These are phyloP conservation scores for Sebastolobus altivelis DNA, from an alignment of 2,797 vertebrate species.

Conservation along the genomic window DNA sequence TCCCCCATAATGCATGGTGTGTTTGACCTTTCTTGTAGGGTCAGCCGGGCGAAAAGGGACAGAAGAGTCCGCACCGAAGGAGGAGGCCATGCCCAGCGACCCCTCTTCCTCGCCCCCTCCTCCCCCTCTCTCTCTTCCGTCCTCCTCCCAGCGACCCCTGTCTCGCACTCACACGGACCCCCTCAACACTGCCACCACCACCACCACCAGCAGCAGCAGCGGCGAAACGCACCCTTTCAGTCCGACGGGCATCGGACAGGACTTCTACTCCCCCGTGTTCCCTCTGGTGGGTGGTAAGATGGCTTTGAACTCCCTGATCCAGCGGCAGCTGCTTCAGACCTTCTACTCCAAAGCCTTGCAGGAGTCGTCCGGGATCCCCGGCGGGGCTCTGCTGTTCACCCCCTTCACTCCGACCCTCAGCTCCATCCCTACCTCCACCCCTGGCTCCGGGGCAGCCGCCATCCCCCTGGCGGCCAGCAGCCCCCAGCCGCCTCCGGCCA, in stretches of 20 bases:
- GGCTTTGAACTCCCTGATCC: constrained; percentile 98
- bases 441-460: constrained; percentile 84
- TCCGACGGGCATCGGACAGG: constrained; percentile 96
- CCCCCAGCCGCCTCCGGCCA: constrained; percentile 85
- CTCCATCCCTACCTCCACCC: constrained; percentile 94
- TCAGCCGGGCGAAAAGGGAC: constrained; percentile 99
- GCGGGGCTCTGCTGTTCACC: constrained; percentile 95
- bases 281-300: constrained; percentile 96
- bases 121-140: constrained; percentile 79
- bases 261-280: constrained; percentile 96
- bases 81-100: constrained; percentile 90
- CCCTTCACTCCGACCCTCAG: constrained; percentile 94
- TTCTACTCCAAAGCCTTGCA: constrained; percentile 99
- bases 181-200: constrained; percentile 92
- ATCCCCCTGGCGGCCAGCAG: constrained; percentile 88
- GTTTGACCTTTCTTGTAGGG: constrained; percentile 99
- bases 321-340: constrained; percentile 97
- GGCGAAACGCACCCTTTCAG: constrained; percentile 96
- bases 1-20: constrained; percentile 99
- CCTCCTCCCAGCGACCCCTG: constrained; percentile 91
- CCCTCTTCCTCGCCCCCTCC: constrained; percentile 82
- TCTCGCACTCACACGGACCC: constrained; percentile 85
- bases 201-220: constrained; percentile 92
- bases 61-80: constrained; percentile 89
- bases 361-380: constrained; percentile 86